phyloP scores from a whole-genome alignment of 2,113 vertebrate species.

The Bostrychus sinensis region DNA sequence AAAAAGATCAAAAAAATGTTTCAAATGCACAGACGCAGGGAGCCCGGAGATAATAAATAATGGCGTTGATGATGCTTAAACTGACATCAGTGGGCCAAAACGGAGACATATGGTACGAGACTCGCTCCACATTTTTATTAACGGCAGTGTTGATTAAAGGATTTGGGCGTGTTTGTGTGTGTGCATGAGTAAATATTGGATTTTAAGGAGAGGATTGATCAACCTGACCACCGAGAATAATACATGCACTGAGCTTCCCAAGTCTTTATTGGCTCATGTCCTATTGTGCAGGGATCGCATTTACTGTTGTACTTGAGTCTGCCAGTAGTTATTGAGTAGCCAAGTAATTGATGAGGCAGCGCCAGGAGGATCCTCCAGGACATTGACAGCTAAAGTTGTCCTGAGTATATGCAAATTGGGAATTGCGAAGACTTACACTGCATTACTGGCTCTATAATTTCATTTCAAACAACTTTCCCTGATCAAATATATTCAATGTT shows the following conservation, averaged over 20 bases:
- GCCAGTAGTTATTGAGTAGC: slow-evolving; percentile 63
- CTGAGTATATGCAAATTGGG: slow-evolving; percentile 42
- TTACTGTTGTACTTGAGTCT: slow-evolving; percentile 63
- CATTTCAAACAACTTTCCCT: background rate
- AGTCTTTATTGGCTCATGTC: slow-evolving; percentile 41
- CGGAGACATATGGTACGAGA: slow-evolving; percentile 31
- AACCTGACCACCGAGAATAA: slow-evolving; percentile 34
- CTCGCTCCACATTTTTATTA: slow-evolving; percentile 21
- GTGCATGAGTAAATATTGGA: slow-evolving; percentile 4
- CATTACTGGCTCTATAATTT: slow-evolving; percentile 6
- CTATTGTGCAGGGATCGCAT: slow-evolving; percentile 59
- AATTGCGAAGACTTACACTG: background rate
- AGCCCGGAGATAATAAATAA: slow-evolving; percentile 37
- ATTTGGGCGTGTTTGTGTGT: background rate
- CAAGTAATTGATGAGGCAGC: slow-evolving; percentile 64
- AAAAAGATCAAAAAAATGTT: slow-evolving; percentile 25
- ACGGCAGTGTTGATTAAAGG: slow-evolving; percentile 11
- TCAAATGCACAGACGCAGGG: slow-evolving; percentile 11
- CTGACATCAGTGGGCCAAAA: slow-evolving; percentile 29
- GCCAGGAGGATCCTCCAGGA: slow-evolving; percentile 56
- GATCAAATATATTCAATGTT: background rate
- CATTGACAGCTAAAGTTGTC: slow-evolving; percentile 44
- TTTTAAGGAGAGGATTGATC: slow-evolving; percentile 29
- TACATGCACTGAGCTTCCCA: slow-evolving; percentile 33
- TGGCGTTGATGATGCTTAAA: slow-evolving; percentile 33